A percentile compares a stretch with the other conserved stretches of the same genome.
Evolutionary conservation across 2,797 vertebrate species (phyloP).

Genomic region (Cyprinodon diabolis): DNA sequence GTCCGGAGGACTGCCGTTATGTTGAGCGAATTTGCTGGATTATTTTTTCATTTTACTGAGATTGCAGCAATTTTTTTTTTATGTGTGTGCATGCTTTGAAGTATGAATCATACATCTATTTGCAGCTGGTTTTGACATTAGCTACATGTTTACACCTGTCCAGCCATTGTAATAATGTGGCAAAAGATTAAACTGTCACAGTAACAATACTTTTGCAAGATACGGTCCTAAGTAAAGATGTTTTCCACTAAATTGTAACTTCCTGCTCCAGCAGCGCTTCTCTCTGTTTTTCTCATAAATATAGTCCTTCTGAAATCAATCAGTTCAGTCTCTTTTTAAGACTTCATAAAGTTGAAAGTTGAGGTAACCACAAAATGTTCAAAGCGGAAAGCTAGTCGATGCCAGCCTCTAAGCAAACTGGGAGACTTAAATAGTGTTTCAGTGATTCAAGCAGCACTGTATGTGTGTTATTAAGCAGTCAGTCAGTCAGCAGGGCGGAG

Average conservation of each 20-base stretch:
- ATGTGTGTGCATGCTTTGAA: no score
- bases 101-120: no score
- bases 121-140: no score
- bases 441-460: background rate
- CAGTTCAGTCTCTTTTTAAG: constrained; percentile 41
- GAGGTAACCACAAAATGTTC: constrained; percentile 44
- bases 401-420: background rate
- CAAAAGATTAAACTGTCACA: background rate
- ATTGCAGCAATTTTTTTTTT: no score
- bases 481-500: background rate
- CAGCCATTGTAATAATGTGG: background rate
- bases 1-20: no score
- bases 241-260: constrained; percentile 13
- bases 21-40: no score
- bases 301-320: constrained; percentile 44
- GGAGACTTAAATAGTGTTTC: constrained; percentile 10
- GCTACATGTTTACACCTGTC: no score
- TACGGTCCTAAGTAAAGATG: constrained; percentile 9
- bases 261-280: constrained; percentile 14
- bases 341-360: constrained; percentile 74
- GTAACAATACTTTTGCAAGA: background rate
- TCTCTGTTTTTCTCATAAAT: constrained; percentile 63
- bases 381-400: constrained; percentile 28
- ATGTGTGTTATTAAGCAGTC: constrained; percentile 24
- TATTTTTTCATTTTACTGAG: no score